These are phyloP conservation scores for Ceyx cyanopectus DNA, from an alignment of 2,113 vertebrate genomes.

Conservation along the genomic window DNA sequence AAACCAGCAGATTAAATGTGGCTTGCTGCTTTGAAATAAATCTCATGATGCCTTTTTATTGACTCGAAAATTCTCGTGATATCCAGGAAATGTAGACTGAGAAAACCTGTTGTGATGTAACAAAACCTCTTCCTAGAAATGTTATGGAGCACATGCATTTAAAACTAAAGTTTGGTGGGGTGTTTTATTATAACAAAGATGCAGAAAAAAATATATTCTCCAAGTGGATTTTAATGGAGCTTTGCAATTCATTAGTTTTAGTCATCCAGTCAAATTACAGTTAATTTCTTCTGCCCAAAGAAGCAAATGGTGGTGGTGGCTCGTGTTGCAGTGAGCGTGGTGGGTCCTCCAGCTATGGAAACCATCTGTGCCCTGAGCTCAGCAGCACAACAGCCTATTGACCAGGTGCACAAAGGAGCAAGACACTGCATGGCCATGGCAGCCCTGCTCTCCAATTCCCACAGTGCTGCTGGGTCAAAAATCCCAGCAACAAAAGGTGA, in stretches of 20 bases:
- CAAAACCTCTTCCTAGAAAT: not conserved
- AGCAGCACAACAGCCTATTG: not conserved
- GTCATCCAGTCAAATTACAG: constrained; percentile 29
- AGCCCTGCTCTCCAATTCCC: constrained; percentile 39
- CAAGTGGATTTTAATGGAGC: constrained; percentile 13
- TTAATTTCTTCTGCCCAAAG: constrained; percentile 29
- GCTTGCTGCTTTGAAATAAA: constrained; percentile 27
- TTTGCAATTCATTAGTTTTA: constrained; percentile 40
- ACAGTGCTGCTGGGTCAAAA: constrained; percentile 14
- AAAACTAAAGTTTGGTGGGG: not conserved
- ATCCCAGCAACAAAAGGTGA: not conserved
- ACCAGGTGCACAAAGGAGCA: constrained; percentile 40
- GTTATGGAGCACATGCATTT: not conserved
- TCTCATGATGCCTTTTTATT: constrained; percentile 23
- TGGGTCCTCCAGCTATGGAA: constrained; percentile 47
- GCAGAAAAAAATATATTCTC: not conserved
- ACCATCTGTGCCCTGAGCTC: constrained; percentile 30
- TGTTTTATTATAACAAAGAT: not conserved
- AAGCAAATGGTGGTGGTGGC: constrained; percentile 31
- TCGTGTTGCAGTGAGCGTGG: constrained; percentile 24
- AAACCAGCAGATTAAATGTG: constrained; percentile 26
- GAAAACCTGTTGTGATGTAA: not conserved
- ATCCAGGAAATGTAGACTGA: constrained; percentile 36
- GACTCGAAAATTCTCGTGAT: constrained; percentile 32
- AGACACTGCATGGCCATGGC: not conserved